These are phyloP conservation scores for Lathronympha strigana DNA, from an alignment of 2,888 invertebrate species.

Conservation along the genomic window DNA sequence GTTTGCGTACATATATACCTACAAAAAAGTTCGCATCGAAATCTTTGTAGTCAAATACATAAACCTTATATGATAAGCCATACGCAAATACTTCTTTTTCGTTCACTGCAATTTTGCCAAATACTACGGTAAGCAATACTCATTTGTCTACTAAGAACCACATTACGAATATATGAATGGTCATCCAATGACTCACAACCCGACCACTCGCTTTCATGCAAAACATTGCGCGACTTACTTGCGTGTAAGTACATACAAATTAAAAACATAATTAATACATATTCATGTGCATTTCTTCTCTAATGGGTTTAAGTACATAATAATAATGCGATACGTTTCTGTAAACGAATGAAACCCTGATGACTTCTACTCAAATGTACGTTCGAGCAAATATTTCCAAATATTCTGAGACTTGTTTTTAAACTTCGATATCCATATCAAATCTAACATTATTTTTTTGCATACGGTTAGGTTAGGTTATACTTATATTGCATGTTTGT, in stretches of 20 bases:
- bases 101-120: conserved; percentile 65
- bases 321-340: background rate
- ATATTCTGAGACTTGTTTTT: background rate
- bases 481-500: too few species aligned
- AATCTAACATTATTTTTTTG: too few species aligned
- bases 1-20: conserved; percentile 57
- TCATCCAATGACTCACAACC: conserved; percentile 58
- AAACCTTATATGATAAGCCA: conserved; percentile 62
- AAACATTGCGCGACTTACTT: conserved; percentile 61
- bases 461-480: too few species aligned
- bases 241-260: conserved; percentile 57
- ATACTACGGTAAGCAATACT: conserved; percentile 71
- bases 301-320: background rate
- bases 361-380: background rate
- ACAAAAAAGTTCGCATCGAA: conserved; percentile 53
- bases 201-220: conserved; percentile 70
- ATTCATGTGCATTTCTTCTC: conserved; percentile 26
- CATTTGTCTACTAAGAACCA: conserved; percentile 61
- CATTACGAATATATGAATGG: conserved; percentile 54
- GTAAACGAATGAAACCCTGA: background rate
- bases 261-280: conserved; percentile 40
- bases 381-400: background rate
- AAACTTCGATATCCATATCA: too few species aligned
- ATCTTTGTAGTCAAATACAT: conserved; percentile 45
- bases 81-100: conserved; percentile 56